Base-by-base conservation (phyloP, 2,888 invertebrate species). In the Tholera decimalis region DNA sequence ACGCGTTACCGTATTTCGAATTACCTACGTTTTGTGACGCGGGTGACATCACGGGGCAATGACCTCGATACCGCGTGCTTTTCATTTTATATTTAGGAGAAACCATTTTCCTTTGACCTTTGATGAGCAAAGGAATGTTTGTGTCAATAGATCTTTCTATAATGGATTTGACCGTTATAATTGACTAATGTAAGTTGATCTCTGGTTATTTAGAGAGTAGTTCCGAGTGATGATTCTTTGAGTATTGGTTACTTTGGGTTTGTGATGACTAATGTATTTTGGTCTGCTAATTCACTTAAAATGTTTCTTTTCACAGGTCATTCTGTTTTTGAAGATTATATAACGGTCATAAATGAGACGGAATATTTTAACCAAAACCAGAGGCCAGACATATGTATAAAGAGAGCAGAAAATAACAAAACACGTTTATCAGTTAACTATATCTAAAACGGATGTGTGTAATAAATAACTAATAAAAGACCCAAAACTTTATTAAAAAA, bases 1-100 rank as follows among this genome's bases (percentile, higher is more conserved):
- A 30, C 57, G 53, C 70, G 78, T 80, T 80, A 81, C 78, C 59
- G 82, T 80, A 78, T 78, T 67, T 71, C 47, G 56, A 69, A 64
- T 70, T 62, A 67, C 68, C 71, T 72, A 78, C 71, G 76, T 76
- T 82, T 64, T 77, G 73, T 81, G 80, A 81, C 76, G 79, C 64
- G 57, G 26, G 64, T 80, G 80, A 82, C 82, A 79, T 80, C 83
- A 82, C 74, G 67, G 82, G 77, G 47, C 80, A 80, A 78, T 77
- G 80, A 82, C 80, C 80, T 77, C 75, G 28, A 75, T 57, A 72
- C 81, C 68, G 71, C 69, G 49, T 69, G 80, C 67, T 78, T 75
- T 79, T 82, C 77, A 68, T 82, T 77, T 79, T 67, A 71, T 61
- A 78, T 80, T 80, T 78, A 82, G 67, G 62, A 9, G 13, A 56